Evolutionary conservation across 2,888 invertebrate genomes (phyloP).

Genomic region (Nymphalis c-album): DNA sequence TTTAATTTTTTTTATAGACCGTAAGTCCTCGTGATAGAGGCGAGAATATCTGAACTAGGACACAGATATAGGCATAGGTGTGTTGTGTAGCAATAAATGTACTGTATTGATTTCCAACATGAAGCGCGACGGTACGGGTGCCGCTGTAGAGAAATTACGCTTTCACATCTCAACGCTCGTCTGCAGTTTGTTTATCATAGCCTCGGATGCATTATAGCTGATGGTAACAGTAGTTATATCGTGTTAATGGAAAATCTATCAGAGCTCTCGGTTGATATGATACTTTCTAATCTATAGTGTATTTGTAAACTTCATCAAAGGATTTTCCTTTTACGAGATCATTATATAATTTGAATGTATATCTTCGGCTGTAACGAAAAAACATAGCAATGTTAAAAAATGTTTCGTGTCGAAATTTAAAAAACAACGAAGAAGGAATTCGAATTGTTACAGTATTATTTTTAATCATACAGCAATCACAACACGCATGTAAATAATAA

Average conservation of each 20-base stretch:
- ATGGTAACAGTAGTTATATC: conserved; percentile 5
- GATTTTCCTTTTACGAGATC: background rate
- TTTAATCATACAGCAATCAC: no score
- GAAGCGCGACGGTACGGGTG: conserved; percentile 26
- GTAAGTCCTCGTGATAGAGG: conserved; percentile 7
- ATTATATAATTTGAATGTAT: background rate
- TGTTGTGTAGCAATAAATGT: conserved; percentile 25
- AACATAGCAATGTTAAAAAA: no score
- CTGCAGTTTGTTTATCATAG: conserved; percentile 20
- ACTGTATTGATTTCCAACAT: conserved; percentile 33
- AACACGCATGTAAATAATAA: no score
- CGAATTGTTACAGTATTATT: no score
- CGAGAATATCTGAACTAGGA: conserved; percentile 11
- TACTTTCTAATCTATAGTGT: conserved; percentile 7
- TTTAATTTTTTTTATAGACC: background rate
- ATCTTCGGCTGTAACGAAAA: background rate
- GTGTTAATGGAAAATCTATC: conserved; percentile 10
- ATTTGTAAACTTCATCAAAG: background rate
- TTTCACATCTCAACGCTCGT: conserved; percentile 24
- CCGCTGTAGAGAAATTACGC: conserved; percentile 29
- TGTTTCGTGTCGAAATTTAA: no score
- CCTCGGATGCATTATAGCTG: conserved; percentile 8
- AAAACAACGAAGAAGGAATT: no score
- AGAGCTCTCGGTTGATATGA: conserved; percentile 1
- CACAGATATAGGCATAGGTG: conserved; percentile 11